A percentile compares a stretch with the other conserved stretches of the same genome.
Conservation (phyloP, 2,113 vertebrate genomes). For the Euleptes europaea region DNA sequence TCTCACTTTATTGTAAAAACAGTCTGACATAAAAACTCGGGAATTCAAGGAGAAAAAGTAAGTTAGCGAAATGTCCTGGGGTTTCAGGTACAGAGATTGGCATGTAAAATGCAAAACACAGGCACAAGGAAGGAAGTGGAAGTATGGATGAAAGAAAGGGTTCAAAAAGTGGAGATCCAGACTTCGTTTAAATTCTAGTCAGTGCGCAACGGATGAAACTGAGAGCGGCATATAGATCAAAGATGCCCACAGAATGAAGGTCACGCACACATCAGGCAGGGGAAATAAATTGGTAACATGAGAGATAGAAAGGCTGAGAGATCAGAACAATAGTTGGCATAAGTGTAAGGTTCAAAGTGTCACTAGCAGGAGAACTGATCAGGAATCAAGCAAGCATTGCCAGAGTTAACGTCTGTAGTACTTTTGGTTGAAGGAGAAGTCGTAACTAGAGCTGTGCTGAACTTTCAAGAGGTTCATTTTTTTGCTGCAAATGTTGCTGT, state of each 20-base stretch:
- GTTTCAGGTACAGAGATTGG: background rate
- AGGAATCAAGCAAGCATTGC: background rate
- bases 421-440: background rate
- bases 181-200: constrained; percentile 2
- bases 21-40: background rate
- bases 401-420: background rate
- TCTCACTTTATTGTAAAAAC: background rate
- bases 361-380: background rate
- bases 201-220: background rate
- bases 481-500: background rate
- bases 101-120: background rate
- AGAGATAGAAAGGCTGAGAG: background rate
- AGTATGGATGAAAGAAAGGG: background rate
- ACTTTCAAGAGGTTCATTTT: background rate
- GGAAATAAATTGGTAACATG: constrained; percentile 29
- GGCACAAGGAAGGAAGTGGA: background rate
- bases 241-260: background rate
- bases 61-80: background rate
- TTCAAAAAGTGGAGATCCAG: background rate
- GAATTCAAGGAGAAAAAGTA: background rate
- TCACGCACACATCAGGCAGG: background rate
- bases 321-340: background rate
- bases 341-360: constrained; percentile 1
- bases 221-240: constrained; percentile 2
- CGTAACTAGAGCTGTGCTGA: background rate